phyloP scores from a whole-genome alignment of 1,140 invertebrate species.

The Carcinoscorpius rotundicauda region DNA sequence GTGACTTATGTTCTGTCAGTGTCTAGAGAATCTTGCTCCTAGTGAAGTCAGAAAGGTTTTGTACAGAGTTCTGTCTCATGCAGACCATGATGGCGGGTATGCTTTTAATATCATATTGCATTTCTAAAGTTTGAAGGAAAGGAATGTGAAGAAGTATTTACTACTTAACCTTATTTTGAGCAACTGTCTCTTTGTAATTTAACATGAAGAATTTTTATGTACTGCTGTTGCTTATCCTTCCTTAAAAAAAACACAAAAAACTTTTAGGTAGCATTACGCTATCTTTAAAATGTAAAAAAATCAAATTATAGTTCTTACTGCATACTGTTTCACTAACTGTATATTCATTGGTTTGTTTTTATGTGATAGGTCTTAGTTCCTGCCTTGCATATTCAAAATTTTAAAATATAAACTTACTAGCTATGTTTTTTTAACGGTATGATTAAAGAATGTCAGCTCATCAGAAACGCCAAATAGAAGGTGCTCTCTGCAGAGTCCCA shows the following conservation, averaged over 20 bases:
- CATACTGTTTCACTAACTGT: background rate
- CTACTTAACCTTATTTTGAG: no score
- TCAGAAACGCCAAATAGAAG: conserved; percentile 79
- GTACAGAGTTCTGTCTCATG: conserved; percentile 67
- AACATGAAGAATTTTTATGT: no score
- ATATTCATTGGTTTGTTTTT: conserved; percentile 1
- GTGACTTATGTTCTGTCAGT: conserved; percentile 22
- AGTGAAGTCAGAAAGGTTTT: conserved; percentile 71
- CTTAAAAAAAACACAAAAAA: no score
- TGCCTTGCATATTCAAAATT: conserved; percentile 3
- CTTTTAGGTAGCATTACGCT: no score
- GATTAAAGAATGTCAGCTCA: conserved; percentile 49
- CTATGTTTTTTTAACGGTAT: no score
- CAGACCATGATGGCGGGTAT: conserved; percentile 35
- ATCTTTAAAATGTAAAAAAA: no score
- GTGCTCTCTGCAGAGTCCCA: conserved; percentile 88
- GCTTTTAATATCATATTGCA: no score
- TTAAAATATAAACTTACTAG: background rate
- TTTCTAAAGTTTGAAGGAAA: no score
- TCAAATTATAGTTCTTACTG: no score
- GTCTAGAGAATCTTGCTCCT: conserved; percentile 72
- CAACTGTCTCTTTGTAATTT: no score
- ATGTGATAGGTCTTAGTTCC: conserved; percentile 2
- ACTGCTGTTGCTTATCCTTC: no score
- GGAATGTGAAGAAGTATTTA: no score